A percentile compares a stretch with the other conserved stretches of the same genome.
phyloP scores from a whole-genome alignment of 1,140 invertebrate species.

The Chrysomallon squamiferum region DNA sequence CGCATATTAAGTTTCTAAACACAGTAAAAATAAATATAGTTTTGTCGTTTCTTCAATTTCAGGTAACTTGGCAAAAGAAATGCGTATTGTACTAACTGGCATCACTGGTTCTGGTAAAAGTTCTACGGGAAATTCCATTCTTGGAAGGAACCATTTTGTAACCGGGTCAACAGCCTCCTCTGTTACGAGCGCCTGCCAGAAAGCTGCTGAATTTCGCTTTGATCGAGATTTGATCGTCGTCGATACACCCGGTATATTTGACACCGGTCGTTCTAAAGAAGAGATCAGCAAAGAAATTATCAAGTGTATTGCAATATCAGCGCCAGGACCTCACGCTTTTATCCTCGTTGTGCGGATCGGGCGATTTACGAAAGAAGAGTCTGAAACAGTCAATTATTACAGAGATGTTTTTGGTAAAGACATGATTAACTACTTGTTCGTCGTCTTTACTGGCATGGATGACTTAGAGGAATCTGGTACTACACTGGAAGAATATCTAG shows the following conservation, averaged over 20 bases:
- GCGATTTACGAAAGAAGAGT: conserved; percentile 15
- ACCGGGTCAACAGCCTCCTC: too few species aligned
- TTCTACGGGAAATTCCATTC: too few species aligned
- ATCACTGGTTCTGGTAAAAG: too few species aligned
- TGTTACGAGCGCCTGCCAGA: too few species aligned
- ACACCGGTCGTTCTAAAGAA: conserved; percentile 19
- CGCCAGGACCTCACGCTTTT: conserved; percentile 30
- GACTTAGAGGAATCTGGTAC: not conserved
- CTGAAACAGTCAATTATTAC: conserved; percentile 2
- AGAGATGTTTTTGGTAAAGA: conserved; percentile 7
- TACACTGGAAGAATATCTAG: not conserved
- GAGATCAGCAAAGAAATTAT: conserved; percentile 20
- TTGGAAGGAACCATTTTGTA: too few species aligned
- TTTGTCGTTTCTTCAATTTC: too few species aligned
- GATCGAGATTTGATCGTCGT: conserved; percentile 9
- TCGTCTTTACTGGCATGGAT: conserved; percentile 17
- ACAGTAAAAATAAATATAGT: too few species aligned
- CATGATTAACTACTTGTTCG: conserved; percentile 9
- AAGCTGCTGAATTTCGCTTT: not conserved
- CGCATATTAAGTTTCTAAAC: too few species aligned
- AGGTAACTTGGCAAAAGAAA: too few species aligned
- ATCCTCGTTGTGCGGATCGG: conserved; percentile 3
- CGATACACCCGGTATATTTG: conserved; percentile 31
- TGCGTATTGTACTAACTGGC: too few species aligned
- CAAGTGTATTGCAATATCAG: conserved; percentile 22